Percentiles rank a stretch among this genome's conserved stretches.
Conservation (phyloP, 2,113 vertebrate species). For the Gobius niger region DNA sequence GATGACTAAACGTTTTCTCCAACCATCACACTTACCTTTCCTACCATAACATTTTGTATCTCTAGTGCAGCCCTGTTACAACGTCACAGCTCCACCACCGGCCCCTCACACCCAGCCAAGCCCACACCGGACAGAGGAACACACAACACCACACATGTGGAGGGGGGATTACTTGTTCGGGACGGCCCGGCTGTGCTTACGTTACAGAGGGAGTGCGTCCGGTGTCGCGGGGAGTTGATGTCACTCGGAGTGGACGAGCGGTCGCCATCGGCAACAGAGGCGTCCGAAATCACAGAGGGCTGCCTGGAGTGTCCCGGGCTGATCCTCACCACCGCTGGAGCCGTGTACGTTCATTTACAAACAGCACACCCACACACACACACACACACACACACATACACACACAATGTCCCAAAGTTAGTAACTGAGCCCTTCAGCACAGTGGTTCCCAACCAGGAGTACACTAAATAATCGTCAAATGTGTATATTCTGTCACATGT, state of each 20-base stretch:
- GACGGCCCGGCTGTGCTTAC: slow-evolving; percentile 82
- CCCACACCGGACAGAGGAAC: slow-evolving; percentile 43
- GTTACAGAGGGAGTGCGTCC: slow-evolving; percentile 99
- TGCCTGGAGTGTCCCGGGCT: slow-evolving; percentile 97
- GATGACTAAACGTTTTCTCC: too few species aligned
- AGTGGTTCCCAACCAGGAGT: not conserved
- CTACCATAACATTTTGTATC: too few species aligned
- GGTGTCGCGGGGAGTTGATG: slow-evolving; percentile 96
- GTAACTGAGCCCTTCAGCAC: slow-evolving; percentile 40
- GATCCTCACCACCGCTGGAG: slow-evolving; percentile 70
- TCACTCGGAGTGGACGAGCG: slow-evolving; percentile 94
- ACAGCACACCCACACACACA: slow-evolving; percentile 32
- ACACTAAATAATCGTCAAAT: not conserved
- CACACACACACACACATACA: slow-evolving; percentile 22
- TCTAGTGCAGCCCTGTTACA: not conserved
- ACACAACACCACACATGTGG: not conserved
- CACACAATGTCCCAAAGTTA: slow-evolving; percentile 48
- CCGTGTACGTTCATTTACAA: slow-evolving; percentile 16
- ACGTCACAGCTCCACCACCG: slow-evolving; percentile 28
- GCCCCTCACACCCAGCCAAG: slow-evolving; percentile 40
- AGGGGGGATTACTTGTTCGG: slow-evolving; percentile 55
- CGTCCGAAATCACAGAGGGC: slow-evolving; percentile 93
- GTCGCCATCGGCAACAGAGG: slow-evolving; percentile 89
- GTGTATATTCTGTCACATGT: too few species aligned
- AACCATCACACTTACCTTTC: too few species aligned